Base-by-base conservation (phyloP, 2,888 invertebrate genomes). In the Sycophila texana region DNA sequence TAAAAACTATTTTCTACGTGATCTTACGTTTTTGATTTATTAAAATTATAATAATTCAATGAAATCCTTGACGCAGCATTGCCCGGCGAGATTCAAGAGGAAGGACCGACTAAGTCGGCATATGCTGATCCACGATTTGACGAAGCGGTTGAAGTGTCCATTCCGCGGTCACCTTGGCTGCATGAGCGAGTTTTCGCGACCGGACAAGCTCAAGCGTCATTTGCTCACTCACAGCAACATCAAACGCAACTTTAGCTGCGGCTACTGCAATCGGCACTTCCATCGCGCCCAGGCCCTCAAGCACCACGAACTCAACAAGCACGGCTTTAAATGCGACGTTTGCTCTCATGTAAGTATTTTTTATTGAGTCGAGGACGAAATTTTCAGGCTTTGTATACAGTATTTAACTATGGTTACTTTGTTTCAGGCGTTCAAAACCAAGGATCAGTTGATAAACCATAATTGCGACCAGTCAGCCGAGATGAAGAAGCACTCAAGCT, bases 81-180 rank as follows among this genome's bases (percentile, higher is more conserved):
- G 95, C 86, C 91, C 92, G 61, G 91, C 92, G 2, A 91, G 91
- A 81, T 95, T 95, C 84, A 94, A 93, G 85, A 91, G 94, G 78
- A 92, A 93, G 87, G 95, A 95, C 88, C 92, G 94, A 71, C 91
- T 95, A 4, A 92, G 92, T 73, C 91, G 95, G 26, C 95, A 95
- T 87, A 92, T 92, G 91, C 91, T 93, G 79, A 92, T 93, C 75
- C 95, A 95, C 86, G 93, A 94, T 82, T 87, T 92, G 4, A 91
- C 91, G 57, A 94, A 94, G 85, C 90, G 92, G 84, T 92, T 92
- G 72, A 93, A 93, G 84, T 95, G 95, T 86, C 95, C 95, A 0
- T 94, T 93, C 84, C 92, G 91, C 84, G 91, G 92, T 22, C 91
- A 92, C 65, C 90, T 92, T 71, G 93, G 93, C 30, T 95, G 95